A percentile compares a stretch with the other conserved stretches of the same genome.
Evolutionary conservation across 2,888 invertebrate species (phyloP).

Genomic region (Sepioteuthis lessoniana): DNA sequence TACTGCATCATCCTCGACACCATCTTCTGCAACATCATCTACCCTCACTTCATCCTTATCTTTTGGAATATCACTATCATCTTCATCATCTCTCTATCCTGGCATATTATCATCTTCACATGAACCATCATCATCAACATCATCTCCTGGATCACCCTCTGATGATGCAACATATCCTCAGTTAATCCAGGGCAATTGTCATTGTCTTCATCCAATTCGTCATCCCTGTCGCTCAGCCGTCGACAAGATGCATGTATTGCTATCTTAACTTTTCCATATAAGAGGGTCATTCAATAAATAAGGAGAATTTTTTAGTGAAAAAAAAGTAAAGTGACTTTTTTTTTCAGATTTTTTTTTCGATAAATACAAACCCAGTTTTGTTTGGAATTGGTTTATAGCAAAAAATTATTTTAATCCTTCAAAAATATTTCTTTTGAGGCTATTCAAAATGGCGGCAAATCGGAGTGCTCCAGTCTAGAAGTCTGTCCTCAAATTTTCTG

Average conservation of each 20-base stretch:
- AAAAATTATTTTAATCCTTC: too few relatives aligned
- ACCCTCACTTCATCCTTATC: not conserved
- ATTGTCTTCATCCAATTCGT: not conserved
- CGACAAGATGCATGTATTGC: not conserved
- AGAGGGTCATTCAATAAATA: too few relatives aligned
- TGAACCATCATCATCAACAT: not conserved
- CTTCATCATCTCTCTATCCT: not conserved
- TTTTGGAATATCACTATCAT: not conserved
- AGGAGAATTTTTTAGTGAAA: too few relatives aligned
- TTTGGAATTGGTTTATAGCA: too few relatives aligned
- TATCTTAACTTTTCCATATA: not conserved
- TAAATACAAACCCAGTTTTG: too few relatives aligned
- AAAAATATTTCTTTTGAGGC: too few relatives aligned
- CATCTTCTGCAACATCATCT: not conserved
- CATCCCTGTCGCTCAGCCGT: not conserved
- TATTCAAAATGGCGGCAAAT: too few relatives aligned
- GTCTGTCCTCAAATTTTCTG: too few relatives aligned
- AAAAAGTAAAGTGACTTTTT: too few relatives aligned
- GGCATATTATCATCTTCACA: not conserved
- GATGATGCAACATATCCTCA: not conserved
- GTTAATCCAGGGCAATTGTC: not conserved
- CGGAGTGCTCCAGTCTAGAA: too few relatives aligned
- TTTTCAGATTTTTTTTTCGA: too few relatives aligned
- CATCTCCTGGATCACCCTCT: not conserved
- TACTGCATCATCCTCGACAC: not conserved